These are phyloP conservation scores for Acromyrmex charruanus DNA, from an alignment of 1,140 invertebrate genomes.

Conservation along the genomic window DNA sequence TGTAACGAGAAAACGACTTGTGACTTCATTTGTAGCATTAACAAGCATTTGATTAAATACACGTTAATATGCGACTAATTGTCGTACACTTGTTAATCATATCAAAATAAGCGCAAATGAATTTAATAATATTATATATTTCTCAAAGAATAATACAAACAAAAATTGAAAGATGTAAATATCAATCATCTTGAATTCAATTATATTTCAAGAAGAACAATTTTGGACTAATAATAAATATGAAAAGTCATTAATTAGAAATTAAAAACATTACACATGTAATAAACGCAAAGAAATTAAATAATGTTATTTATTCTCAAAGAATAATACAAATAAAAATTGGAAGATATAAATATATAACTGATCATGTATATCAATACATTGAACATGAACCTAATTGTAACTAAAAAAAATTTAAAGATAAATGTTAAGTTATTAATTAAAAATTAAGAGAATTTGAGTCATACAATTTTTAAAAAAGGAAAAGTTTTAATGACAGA, in stretches of 20 bases:
- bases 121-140: neutral
- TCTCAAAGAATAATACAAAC: neutral
- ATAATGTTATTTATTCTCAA: neutral
- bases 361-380: no score
- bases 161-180: neutral
- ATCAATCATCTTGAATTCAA: neutral
- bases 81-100: neutral
- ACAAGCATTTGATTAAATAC: slow-evolving; percentile 12
- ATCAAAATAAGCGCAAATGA: neutral
- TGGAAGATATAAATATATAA: neutral
- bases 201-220: neutral
- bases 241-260: no score
- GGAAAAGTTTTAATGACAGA: neutral
- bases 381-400: no score
- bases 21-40: slow-evolving; percentile 39
- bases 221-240: no score
- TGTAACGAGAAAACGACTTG: slow-evolving; percentile 39
- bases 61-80: neutral
- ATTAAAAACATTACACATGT: no score
- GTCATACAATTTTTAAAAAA: neutral
- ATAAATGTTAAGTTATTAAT: neutral
- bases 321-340: neutral
- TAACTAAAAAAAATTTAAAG: neutral
- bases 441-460: neutral
- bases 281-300: neutral